phyloP scores from a whole-genome alignment of 2,888 invertebrate species.

The Melinaea menophilus region DNA sequence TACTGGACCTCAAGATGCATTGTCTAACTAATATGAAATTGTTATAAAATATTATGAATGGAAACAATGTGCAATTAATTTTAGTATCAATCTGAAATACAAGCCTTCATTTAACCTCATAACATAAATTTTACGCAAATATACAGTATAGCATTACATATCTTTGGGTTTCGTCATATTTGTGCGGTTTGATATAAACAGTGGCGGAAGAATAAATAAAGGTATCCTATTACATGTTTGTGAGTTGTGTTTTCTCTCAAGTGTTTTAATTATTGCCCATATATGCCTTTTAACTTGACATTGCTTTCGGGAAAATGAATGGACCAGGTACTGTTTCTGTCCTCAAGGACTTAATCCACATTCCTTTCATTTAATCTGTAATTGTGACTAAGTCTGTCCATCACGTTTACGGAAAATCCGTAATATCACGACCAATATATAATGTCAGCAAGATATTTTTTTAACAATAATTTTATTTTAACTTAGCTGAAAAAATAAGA shows the following conservation, averaged over 20 bases:
- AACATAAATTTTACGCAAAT: neutral
- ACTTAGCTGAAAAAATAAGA: neutral
- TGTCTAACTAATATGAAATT: too few species aligned
- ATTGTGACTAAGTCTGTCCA: slow-evolving; percentile 1
- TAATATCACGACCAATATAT: neutral
- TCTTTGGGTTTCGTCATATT: slow-evolving; percentile 2
- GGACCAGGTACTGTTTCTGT: slow-evolving; percentile 15
- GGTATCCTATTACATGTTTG: neutral
- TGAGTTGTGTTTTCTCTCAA: neutral
- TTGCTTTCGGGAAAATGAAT: slow-evolving; percentile 23
- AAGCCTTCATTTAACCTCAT: neutral
- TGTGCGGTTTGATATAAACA: neutral
- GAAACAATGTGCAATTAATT: too few species aligned
- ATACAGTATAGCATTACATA: neutral
- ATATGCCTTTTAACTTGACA: slow-evolving; percentile 19
- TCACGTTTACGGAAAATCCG: slow-evolving; percentile 3
- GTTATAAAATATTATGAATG: too few species aligned
- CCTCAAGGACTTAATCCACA: slow-evolving; percentile 26
- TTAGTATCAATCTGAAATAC: neutral
- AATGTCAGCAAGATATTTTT: slow-evolving; percentile 5
- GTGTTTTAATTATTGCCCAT: slow-evolving; percentile 7
- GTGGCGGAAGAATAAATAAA: neutral
- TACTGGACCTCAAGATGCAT: too few species aligned
- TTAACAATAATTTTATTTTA: slow-evolving; percentile 1
- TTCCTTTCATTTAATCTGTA: slow-evolving; percentile 18